Conservation (phyloP, 2,113 vertebrate genomes). For the Anguilla rostrata region DNA sequence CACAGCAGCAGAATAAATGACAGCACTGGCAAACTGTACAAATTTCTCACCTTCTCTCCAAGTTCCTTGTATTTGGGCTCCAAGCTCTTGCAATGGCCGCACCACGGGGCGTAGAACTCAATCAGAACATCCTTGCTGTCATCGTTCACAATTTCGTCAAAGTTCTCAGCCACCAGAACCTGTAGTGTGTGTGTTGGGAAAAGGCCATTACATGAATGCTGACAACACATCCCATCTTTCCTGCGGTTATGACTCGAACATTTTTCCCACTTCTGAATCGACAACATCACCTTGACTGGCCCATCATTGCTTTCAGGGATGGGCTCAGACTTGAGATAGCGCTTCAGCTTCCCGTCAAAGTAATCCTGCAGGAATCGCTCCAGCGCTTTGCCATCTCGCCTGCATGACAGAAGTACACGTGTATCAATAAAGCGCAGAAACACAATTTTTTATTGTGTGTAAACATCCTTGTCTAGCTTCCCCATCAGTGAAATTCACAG, state of each 20-base stretch:
- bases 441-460: background rate
- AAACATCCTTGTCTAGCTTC: background rate
- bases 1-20: background rate
- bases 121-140: constrained; percentile 93
- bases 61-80: constrained; percentile 95
- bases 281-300: constrained; percentile 85
- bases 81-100: constrained; percentile 96
- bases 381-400: constrained; percentile 93
- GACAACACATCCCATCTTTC: background rate
- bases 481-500: background rate
- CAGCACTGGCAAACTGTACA: background rate
- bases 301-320: constrained; percentile 90
- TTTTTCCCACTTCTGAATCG: background rate
- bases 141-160: constrained; percentile 91
- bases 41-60: constrained; percentile 85
- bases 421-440: background rate
- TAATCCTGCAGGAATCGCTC: constrained; percentile 90
- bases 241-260: background rate
- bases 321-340: constrained; percentile 91
- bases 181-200: constrained; percentile 45
- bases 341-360: constrained; percentile 89
- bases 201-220: constrained; percentile 32
- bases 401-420: constrained; percentile 48
- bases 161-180: constrained; percentile 95
- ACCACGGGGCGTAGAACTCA: constrained; percentile 98